Base-by-base conservation (phyloP, 2,113 vertebrate genomes). In the Atractosteus spatula region DNA sequence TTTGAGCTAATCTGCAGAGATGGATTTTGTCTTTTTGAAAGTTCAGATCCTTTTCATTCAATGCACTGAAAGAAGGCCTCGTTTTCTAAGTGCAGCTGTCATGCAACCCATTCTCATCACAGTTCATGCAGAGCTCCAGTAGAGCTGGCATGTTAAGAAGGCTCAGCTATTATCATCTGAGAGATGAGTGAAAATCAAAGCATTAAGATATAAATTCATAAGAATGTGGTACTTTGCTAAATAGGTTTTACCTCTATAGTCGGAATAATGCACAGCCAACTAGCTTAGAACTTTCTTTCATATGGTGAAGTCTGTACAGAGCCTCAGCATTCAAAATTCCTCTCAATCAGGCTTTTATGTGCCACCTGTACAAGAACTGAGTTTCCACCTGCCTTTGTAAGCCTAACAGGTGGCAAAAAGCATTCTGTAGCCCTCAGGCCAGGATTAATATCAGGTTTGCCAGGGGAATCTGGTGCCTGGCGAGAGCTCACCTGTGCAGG, bases 31-130 rank as follows among this genome's bases (percentile, higher is more conserved):
- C 65, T 42, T 55, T 59, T 73, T 59, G 41, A 68, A 55, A 51
- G 47, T 51, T 51, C 47, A 51, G 47, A 7, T 41, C 43, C 65
- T 67, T 54, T 12, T 62, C 11, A 59, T 68, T 73, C 67, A 68
- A 8, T 55, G 61, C 44, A 42, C 10, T 68, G 70, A 69, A 71
- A 62, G 66, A 17, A 70, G 75, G 76, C 73, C 77, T 69, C 80
- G 76, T 82, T 81, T 84, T 77, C 73, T 75, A 70, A 76, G 67
- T 55, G 43, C 59, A 66, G 76, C 76, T 56, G 14, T 75, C 63
- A 44, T 55, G 70, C 14, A 59, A 14, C 8, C 45, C 42, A 57
- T 14, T 13, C n/a, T 62, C 56, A 14, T 29, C 45, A 16, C 41
- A 8, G 72, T 41, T 65, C 67, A 56, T 2, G n/a, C 62, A 43